Conservation (phyloP, 2,113 vertebrate genomes). For the Anolis carolinensis region DNA sequence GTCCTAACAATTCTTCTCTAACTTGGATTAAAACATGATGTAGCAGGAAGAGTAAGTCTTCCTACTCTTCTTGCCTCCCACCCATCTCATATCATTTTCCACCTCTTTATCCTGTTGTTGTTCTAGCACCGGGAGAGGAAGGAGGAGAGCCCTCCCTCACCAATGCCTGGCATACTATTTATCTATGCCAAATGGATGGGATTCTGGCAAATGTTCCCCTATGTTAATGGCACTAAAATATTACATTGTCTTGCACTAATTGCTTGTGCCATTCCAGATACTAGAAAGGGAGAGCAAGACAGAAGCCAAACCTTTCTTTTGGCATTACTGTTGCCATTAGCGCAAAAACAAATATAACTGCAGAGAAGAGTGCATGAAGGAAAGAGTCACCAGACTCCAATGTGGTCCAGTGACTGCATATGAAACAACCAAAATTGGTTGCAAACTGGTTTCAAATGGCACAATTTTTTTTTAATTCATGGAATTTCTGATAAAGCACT, state of each 20-base stretch:
- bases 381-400: too few species aligned
- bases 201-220: neutral
- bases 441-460: neutral
- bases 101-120: neutral
- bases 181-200: neutral
- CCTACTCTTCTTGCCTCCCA: too few species aligned
- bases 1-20: neutral
- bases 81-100: neutral
- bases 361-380: neutral
- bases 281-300: neutral
- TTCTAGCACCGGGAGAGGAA: neutral
- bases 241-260: neutral
- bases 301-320: neutral
- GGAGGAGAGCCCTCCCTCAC: neutral
- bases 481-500: neutral
- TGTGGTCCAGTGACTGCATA: neutral
- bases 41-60: neutral
- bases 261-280: neutral
- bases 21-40: neutral
- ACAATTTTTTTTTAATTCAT: neutral
- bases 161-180: neutral
- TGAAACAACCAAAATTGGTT: neutral
- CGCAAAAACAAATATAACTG: neutral
- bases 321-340: neutral
- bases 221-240: neutral